A percentile compares a stretch with the other conserved stretches of the same genome.
These are phyloP conservation scores for Spodoptera frugiperda DNA, from an alignment of 1,140 invertebrate species.

Conservation along the genomic window DNA sequence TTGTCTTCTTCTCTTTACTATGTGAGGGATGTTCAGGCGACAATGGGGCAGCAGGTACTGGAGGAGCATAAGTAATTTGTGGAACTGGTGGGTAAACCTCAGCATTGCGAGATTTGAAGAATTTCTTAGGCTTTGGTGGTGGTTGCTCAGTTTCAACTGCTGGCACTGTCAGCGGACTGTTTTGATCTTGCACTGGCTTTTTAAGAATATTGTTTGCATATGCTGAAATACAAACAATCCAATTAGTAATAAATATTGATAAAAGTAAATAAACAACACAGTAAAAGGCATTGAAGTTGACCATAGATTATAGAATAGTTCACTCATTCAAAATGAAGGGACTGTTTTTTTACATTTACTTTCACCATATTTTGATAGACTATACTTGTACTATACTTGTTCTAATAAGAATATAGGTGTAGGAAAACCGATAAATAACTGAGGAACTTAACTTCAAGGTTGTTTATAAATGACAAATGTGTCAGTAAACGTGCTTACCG, in stretches of 20 bases:
- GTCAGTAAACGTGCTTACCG: slow-evolving; percentile 83
- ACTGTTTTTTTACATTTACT: slow-evolving; percentile 46
- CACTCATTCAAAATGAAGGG: slow-evolving; percentile 23
- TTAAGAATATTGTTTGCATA: slow-evolving; percentile 79
- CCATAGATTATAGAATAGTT: slow-evolving; percentile 18
- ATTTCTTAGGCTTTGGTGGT: slow-evolving; percentile 93
- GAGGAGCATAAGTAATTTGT: slow-evolving; percentile 83
- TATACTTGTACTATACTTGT: slow-evolving; percentile 1
- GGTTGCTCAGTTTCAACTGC: slow-evolving; percentile 86
- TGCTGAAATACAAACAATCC: slow-evolving; percentile 72
- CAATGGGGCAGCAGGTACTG: slow-evolving; percentile 85
- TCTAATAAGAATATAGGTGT: slow-evolving; percentile 32
- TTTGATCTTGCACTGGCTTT: slow-evolving; percentile 87
- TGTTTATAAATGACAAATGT: slow-evolving; percentile 49
- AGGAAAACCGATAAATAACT: slow-evolving; percentile 30
- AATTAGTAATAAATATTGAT: not conserved
- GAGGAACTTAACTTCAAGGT: slow-evolving; percentile 57
- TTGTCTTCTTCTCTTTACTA: slow-evolving; percentile 80
- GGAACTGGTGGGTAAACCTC: slow-evolving; percentile 87
- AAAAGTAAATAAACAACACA: slow-evolving; percentile 31
- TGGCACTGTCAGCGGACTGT: slow-evolving; percentile 86
- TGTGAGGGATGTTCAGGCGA: slow-evolving; percentile 87
- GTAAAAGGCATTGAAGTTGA: not conserved
- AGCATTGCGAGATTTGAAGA: slow-evolving; percentile 94
- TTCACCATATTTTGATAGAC: slow-evolving; percentile 45